These are phyloP conservation scores for Semibalanus balanoides DNA, from an alignment of 1,140 invertebrate species.

Conservation along the genomic window DNA sequence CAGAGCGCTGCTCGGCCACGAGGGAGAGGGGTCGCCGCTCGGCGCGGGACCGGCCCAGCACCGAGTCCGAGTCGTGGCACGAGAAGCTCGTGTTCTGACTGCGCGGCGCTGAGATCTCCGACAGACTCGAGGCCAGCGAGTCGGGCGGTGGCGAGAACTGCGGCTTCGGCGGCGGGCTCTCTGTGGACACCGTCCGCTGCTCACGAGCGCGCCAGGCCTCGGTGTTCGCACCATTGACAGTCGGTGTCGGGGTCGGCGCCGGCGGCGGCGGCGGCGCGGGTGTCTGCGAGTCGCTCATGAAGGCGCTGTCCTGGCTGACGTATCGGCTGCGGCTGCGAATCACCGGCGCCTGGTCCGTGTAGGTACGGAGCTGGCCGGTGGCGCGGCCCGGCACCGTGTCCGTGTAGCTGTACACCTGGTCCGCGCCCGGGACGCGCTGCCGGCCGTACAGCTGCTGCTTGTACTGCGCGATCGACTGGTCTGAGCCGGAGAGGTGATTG, in stretches of 20 bases:
- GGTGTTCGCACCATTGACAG: too few relatives aligned
- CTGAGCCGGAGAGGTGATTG: background rate
- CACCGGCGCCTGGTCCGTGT: background rate
- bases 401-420: background rate
- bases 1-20: slow-evolving; percentile 50
- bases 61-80: background rate
- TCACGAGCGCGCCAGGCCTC: background rate
- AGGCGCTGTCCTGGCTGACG: background rate
- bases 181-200: background rate
- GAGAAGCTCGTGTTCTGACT: background rate
- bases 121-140: background rate
- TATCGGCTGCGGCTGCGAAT: background rate
- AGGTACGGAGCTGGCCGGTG: background rate
- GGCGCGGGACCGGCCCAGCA: slow-evolving; percentile 36
- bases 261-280: background rate
- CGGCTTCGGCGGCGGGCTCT: background rate
- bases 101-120: background rate
- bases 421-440: background rate
- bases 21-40: slow-evolving; percentile 59
- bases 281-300: background rate
- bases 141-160: background rate
- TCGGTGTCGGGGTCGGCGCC: background rate
- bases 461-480: background rate
- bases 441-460: background rate
- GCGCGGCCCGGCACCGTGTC: background rate